Conservation (phyloP, 2,113 vertebrate genomes). For the Mustela nigripes region DNA sequence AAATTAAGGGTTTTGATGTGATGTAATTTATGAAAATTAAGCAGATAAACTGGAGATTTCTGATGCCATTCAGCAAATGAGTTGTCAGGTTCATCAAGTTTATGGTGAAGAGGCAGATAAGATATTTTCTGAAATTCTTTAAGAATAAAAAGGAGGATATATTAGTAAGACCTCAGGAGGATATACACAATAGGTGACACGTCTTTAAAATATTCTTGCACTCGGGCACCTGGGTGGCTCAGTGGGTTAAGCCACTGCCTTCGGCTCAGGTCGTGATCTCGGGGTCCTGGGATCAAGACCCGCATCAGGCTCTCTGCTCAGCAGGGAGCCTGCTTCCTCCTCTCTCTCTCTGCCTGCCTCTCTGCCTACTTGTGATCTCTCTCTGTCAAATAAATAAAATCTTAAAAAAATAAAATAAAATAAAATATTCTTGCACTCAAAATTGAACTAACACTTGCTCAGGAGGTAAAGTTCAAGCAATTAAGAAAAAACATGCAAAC, state of each 20-base stretch:
- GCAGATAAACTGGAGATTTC: constrained; percentile 26
- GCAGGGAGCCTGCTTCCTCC: no score
- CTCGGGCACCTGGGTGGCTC: no score
- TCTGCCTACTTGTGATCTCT: no score
- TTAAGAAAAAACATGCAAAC: neutral
- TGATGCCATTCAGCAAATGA: neutral
- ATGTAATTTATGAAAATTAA: neutral
- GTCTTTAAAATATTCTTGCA: constrained; percentile 9
- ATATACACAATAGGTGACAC: neutral
- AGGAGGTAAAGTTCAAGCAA: neutral
- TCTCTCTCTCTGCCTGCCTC: no score
- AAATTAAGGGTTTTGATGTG: neutral
- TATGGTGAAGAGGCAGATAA: neutral
- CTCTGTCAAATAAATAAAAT: no score
- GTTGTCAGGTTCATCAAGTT: constrained; percentile 51
- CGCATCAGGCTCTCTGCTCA: no score
- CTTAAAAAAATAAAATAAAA: no score
- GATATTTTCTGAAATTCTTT: constrained; percentile 49
- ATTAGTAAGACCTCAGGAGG: neutral
- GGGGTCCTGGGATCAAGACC: no score
- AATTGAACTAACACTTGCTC: constrained; percentile 24
- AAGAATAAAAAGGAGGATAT: neutral
- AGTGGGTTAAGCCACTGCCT: no score
- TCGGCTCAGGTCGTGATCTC: no score
- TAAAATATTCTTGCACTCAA: neutral